Evolutionary conservation across 2,888 invertebrate genomes (phyloP), one percentile per base, ranked within the genome.

Genomic region (Sminthurides aquaticus): DNA sequence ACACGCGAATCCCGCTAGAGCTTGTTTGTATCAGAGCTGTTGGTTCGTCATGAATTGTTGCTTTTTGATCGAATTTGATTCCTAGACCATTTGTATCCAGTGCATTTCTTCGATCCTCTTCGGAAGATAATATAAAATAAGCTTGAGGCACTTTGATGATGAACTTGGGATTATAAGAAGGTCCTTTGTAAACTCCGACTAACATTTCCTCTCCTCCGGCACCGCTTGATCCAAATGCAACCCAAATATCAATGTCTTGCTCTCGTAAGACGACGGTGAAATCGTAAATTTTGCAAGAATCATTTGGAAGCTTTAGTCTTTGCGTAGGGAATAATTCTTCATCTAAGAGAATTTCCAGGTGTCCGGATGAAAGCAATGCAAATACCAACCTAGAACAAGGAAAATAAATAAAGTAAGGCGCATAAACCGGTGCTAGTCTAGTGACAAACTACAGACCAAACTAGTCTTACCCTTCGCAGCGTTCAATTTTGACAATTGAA

Each of bases 31-130:
- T 43, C 18, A 74, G 65, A 18, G 64, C 55, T 57, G 49, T 63
- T 1, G 74, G 74, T 29, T 74, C 72, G 56, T 72, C 72, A 20
- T 60, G 64, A 0, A 65, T 63, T 18, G 67, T 65, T 1, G 65
- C 29, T 27, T 70, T 61, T 1, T 62, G n/a, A 24, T 54, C 52
- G 34, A 61, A 61, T 2, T 29, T 20, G n/a, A 61, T 29, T 3
- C 26, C 27, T 8, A 54, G n/a, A 3, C 18, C n/a, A 29, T 20
- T 25, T 20, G 22, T 1, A 15, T 20, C n/a, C n/a, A 52, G 8
- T 20, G 26, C 29, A n/a, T 24, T 48, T n/a, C n/a, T n/a, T 24
- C 20, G 3, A 11, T 27, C 27, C n/a, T 29, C 28, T 8, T 29
- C 34, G 1, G 52, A 60, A 2, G 66, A 28, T 5, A 26, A 15